Base-by-base conservation (phyloP, 2,113 vertebrate genomes). In the Stigmatopora argus region DNA sequence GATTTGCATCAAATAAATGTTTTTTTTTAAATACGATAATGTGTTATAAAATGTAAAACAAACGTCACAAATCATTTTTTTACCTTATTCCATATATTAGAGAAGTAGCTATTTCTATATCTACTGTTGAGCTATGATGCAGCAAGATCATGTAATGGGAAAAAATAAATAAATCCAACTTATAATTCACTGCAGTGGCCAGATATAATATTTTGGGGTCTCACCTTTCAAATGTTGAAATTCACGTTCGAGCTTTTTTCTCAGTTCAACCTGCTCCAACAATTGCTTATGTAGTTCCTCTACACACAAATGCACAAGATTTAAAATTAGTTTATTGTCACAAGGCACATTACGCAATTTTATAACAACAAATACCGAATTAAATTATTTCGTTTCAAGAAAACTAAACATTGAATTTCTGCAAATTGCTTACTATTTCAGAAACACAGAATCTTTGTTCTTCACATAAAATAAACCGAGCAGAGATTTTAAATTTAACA, bases 211-310 rank as follows among this genome's bases (percentile, higher is more conserved):
- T 44, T 57, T 67, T 19, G 35, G n/a, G 47, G 9, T 19, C 80
- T 75, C 92, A 98, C 96, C 96, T 95, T 98, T 99, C 69, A 99
- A 88, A 81, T 92, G 92, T 78, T 97, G 96, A 87, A 99, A 99
- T 84, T 98, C 96, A 44, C 95, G 89, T 75, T 98, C 96, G 84
- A 98, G 86, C 62, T 96, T 97, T 91, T 98, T 98, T 80, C 96
- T 93, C 69, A 98, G 87, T 62, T 98, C 96, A 83, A 99, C 93
- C 87, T 99, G 96, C 75, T 98, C 96, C 83, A 97, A 79, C 67
- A 99, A 92, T 64, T 97, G 87, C 89, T 97, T 98, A 81, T 99
- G 96, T 55, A 99, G 83, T 80, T 99, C 96, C 14, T 96, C 96
- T 99, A 45, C 19, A 61, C 59, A 61, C 1, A 61, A 3, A 61